These are phyloP conservation scores for Drosophila melanica DNA, from an alignment of 1,140 invertebrate genomes.

Conservation along the genomic window DNA sequence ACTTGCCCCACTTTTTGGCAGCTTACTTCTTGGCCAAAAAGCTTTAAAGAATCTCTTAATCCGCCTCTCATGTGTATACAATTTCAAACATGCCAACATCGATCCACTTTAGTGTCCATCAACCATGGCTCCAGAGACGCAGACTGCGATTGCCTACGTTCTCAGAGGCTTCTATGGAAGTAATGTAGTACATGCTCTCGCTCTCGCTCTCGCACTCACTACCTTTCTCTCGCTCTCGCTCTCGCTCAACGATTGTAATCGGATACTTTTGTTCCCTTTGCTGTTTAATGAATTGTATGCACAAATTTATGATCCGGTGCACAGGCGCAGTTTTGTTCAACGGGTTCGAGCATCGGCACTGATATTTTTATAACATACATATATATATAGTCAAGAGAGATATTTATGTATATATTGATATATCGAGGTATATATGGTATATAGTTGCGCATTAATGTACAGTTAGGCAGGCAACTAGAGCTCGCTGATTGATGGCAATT, in stretches of 20 bases:
- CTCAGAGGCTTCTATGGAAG: slow-evolving; percentile 53
- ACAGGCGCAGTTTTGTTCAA: slow-evolving; percentile 81
- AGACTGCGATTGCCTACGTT: slow-evolving; percentile 17
- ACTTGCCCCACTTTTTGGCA: slow-evolving; percentile 28
- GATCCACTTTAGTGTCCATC: slow-evolving; percentile 80
- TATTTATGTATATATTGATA: background rate
- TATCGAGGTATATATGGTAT: slow-evolving; percentile 7
- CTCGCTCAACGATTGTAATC: slow-evolving; percentile 53
- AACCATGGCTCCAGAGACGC: slow-evolving; percentile 33
- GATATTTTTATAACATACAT: slow-evolving; percentile 15
- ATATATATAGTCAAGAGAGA: background rate
- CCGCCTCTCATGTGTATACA: slow-evolving; percentile 76
- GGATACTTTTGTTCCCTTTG: slow-evolving; percentile 81
- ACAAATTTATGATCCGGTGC: slow-evolving; percentile 83
- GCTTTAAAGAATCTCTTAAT: slow-evolving; percentile 69
- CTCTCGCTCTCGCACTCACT: slow-evolving; percentile 1
- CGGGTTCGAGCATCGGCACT: slow-evolving; percentile 32
- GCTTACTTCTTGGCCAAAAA: slow-evolving; percentile 36
- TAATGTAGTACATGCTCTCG: slow-evolving; percentile 26
- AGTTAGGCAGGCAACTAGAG: slow-evolving; percentile 49
- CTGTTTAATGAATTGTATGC: slow-evolving; percentile 83
- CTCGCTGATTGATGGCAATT: slow-evolving; percentile 70
- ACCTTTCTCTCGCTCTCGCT: slow-evolving; percentile 1
- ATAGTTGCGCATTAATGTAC: slow-evolving; percentile 24
- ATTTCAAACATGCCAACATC: slow-evolving; percentile 79